Base-by-base conservation (phyloP, 1,140 invertebrate genomes). In the Leucophenga varia region DNA sequence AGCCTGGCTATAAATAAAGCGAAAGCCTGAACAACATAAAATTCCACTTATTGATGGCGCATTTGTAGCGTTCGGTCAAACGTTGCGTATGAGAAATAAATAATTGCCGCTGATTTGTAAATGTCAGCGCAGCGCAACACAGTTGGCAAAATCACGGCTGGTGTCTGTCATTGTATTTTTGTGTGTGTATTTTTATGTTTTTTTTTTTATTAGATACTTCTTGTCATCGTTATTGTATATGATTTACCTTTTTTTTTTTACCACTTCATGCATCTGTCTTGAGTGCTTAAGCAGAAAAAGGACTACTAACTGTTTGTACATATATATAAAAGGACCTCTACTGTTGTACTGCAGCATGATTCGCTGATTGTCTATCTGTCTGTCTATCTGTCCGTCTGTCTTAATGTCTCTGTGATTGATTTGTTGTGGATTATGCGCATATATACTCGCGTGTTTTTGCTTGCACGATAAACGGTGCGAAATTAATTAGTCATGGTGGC, bases 231-330 rank as follows among this genome's bases (percentile, higher is more conserved):
- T 25, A 25, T 25, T 25, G 22, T 6, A 25, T 25, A 25, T 6
- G 5, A 25, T 25, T 25, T 25, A 10, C 22, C 22, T 25, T 25
- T 25, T 25, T 25, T 10, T 5, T 10, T 25, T 64, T 64, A 57
- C 61, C 61, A 64, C 57, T 64, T 64, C 61, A 64, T 64, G 60
- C 61, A 65, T 64, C 61, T 64, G 61, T 61, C 61, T 64, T 64
- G 64, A 64, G 57, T 59, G 61, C 61, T 64, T 59, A 55, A 34
- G 8, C n/a, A n/a, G n/a, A n/a, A n/a, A n/a, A n/a, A n/a, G n/a
- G n/a, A n/a, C n/a, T n/a, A n/a, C n/a, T n/a, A n/a, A n/a, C n/a
- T n/a, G n/a, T n/a, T n/a, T n/a, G n/a, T n/a, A n/a, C n/a, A n/a
- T n/a, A n/a, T n/a, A n/a, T n/a, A n/a, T n/a, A n/a, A n/a, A n/a